Conservation (phyloP, 2,797 vertebrate genomes). For the Phataginus tetradactyla region DNA sequence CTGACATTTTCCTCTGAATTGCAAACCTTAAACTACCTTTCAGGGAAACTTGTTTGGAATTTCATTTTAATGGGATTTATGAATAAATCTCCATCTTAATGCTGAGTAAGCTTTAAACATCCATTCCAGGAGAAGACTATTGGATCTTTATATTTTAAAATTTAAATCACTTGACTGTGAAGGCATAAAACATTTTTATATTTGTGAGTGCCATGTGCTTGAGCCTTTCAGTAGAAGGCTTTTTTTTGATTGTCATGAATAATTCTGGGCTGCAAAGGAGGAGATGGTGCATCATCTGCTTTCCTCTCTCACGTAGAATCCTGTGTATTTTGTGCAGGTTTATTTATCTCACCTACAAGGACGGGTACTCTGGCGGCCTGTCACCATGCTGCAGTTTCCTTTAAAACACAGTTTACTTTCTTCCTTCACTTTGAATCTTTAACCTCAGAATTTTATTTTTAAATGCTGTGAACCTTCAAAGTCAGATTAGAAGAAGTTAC, state of each 20-base stretch:
- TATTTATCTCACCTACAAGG: not conserved
- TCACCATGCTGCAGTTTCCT: not conserved
- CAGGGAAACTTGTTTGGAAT: conserved; percentile 74
- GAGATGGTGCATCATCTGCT: not conserved
- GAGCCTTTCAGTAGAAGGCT: conserved; percentile 57
- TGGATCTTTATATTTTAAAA: conserved; percentile 77
- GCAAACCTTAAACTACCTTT: conserved; percentile 67
- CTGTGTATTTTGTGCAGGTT: not conserved
- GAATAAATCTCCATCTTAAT: conserved; percentile 72
- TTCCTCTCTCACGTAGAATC: accelerated
- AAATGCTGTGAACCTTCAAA: conserved; percentile 20
- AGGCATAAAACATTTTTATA: conserved; percentile 74
- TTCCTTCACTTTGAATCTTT: conserved; percentile 70
- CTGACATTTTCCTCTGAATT: conserved; percentile 42
- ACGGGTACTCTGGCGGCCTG: not conserved
- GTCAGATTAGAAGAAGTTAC: not conserved
- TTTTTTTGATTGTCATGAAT: conserved; percentile 19
- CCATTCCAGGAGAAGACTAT: conserved; percentile 67
- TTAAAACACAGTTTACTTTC: conserved; percentile 52
- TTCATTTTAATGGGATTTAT: conserved; percentile 79
- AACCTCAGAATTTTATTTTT: conserved; percentile 64
- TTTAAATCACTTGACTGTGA: conserved; percentile 72
- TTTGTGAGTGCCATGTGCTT: conserved; percentile 56
- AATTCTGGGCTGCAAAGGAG: not conserved
- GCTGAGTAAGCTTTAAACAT: conserved; percentile 72